Base-by-base conservation (phyloP, 2,113 vertebrate genomes). In the Bombycilla garrulus region DNA sequence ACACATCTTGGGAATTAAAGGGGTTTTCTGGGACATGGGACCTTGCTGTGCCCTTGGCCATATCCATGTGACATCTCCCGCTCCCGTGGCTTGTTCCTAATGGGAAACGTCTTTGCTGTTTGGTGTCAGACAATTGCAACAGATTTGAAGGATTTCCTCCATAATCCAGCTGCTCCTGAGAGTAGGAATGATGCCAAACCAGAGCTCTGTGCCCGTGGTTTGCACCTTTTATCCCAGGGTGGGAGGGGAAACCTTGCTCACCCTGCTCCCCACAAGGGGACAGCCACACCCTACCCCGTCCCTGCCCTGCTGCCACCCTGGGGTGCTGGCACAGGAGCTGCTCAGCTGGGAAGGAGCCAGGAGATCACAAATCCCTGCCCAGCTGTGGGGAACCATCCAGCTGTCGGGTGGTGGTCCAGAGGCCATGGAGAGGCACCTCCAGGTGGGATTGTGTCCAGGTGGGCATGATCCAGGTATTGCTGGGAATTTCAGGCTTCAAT, bases 121-220 rank as follows among this genome's bases (percentile, higher is more conserved):
- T 8, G n/a, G 8, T n/a, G 25, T 24, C 3, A 3, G 13, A 21
- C 0, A 1, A 21, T 22, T 47, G 61, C n/a, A 29, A 36, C 0
- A 2, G 38, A 6, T 57, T 11, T 26, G 35, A n/a, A 87, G 51
- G 54, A 36, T 57, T 58, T 67, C 47, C 28, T 78, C 22, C 14
- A 2, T 12, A 24, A 65, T 0, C 60, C 61, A 67, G 54, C 28
- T 2, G 0, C 60, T 69, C 40, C 36, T 0, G 0, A 53, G 45
- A 65, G 50, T 5, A 3, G 72, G 56, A 81, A 44, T 1, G 2
- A 21, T 22, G 23, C 31, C 29, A 10, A 8, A 25, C 9, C 0
- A 0, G 35, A 58, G 29, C 0, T 0, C 56, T 45, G 42, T 2
- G 2, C n/a, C 22, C 12, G 3, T 1, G 5, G 15, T 38, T 72